Evolutionary conservation across 2,113 vertebrate species (phyloP), one percentile per base, ranked within the genome.

Genomic region (Acinonyx jubatus): DNA sequence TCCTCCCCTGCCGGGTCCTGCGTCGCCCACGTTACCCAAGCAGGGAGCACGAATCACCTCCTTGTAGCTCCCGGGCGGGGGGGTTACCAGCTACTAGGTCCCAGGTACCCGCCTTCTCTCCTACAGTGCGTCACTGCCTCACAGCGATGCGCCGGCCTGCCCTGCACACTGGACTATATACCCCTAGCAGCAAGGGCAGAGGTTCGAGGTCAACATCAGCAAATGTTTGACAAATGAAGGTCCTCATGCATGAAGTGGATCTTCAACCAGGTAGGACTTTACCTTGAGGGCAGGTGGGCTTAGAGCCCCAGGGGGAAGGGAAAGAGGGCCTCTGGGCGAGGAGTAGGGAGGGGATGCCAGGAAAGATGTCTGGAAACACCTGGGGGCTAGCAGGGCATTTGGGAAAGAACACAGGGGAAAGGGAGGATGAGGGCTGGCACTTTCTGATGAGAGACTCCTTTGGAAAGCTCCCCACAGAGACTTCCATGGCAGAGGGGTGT

Each of bases 111-210:
- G 0, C 10, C 21, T 45, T 36, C 23, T 14, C 36, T 63, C 48
- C 27, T 15, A 5, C 16, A 25, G 50, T 0, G 0, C 14, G 19
- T 4, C 73, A 0, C 36, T 27, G 41, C 82, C 91, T 45, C n/a
- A 10, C 0, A 1, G 4, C 1, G 9, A n/a, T 2, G 0, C 1
- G 0, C 36, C 10, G 11, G 27, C 50, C 74, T 12, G 50, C 78
- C 18, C 12, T 4, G 31, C 61, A 6, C 0, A 0, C 27, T 18
- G 12, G 38, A 45, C 82, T 52, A 12, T 0, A 36, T 0, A 36
- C 27, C 63, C 82, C 38, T 5, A 65, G 38, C 19, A 16, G 41
- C 61, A 27, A 31, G 89, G 69, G 36, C 41, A 57, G 31, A 25
- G 29, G 18, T 19, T 7, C 0, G 2, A 31, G 61, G 15, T 31